phyloP scores from a whole-genome alignment of 2,113 vertebrate species.

The Agelaius tricolor region DNA sequence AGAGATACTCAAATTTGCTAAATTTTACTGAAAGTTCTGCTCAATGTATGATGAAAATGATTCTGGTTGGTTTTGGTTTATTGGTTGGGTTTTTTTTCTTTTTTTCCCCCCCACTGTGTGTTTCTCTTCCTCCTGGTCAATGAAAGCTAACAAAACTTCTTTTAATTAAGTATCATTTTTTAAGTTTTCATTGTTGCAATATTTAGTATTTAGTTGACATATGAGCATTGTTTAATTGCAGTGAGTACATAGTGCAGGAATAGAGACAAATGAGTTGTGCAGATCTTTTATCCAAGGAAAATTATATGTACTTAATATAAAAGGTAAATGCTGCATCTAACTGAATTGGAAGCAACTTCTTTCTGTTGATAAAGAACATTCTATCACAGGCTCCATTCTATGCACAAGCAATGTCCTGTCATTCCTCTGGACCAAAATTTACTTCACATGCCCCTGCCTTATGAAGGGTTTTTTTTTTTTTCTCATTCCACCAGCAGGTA shows the following conservation, averaged over 20 bases:
- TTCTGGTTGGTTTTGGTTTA: not conserved
- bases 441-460: not conserved
- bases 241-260: not conserved
- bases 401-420: not conserved
- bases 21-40: not conserved
- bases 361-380: not conserved
- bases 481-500: not conserved
- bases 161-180: not conserved
- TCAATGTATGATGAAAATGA: rapidly evolving
- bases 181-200: not conserved
- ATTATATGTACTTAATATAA: not conserved
- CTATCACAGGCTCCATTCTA: not conserved
- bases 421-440: not conserved
- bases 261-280: not conserved
- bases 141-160: not conserved
- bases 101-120: rapidly evolving
- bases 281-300: not conserved
- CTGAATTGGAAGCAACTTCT: not conserved
- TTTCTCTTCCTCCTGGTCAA: not conserved
- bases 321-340: not conserved
- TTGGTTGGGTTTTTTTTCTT: not conserved
- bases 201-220: not conserved
- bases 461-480: not conserved
- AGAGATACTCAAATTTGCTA: not conserved
- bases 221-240: not conserved